Evolutionary conservation across 2,797 vertebrate genomes (phyloP).

Genomic region (Ataeniobius toweri): DNA sequence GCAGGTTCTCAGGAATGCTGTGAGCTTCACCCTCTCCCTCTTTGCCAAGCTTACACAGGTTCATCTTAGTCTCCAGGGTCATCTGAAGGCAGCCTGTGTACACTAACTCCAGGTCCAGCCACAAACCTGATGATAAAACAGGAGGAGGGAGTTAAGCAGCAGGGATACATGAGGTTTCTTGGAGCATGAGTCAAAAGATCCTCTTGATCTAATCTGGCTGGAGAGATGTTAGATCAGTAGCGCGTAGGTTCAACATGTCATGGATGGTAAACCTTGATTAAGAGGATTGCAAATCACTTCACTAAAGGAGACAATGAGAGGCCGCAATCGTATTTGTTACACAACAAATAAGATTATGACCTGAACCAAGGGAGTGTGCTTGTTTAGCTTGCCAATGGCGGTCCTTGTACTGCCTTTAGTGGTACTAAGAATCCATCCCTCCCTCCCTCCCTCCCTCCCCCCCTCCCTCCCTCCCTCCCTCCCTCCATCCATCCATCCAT

Average conservation of each 20-base stretch:
- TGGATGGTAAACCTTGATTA: conserved; percentile 32
- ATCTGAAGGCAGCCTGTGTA: conserved; percentile 89
- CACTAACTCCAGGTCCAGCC: conserved; percentile 87
- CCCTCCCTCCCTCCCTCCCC: too few relatives aligned
- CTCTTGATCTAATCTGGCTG: conserved; percentile 11
- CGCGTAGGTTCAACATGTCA: conserved; percentile 19
- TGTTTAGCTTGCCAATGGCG: background rate
- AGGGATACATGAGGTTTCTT: conserved; percentile 18
- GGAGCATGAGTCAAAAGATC: conserved; percentile 8
- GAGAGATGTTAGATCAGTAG: conserved; percentile 22
- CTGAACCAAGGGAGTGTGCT: conserved; percentile 19
- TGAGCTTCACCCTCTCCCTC: conserved; percentile 77
- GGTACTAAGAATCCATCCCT: too few relatives aligned
- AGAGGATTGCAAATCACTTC: conserved; percentile 62
- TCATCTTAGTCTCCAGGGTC: conserved; percentile 91
- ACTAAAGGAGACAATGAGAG: conserved; percentile 31
- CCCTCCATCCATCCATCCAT: too few relatives aligned
- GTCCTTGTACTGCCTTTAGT: too few relatives aligned
- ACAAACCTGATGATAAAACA: conserved; percentile 76
- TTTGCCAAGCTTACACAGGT: conserved; percentile 87
- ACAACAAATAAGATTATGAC: conserved; percentile 42
- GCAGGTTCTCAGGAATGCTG: conserved; percentile 63
- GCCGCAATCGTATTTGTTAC: conserved; percentile 19
- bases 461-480: too few relatives aligned
- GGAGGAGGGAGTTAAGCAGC: background rate